Percentiles rank a stretch among this genome's conserved stretches.
Conservation (phyloP, 2,797 vertebrate genomes). For the Benthosema pterotum region DNA sequence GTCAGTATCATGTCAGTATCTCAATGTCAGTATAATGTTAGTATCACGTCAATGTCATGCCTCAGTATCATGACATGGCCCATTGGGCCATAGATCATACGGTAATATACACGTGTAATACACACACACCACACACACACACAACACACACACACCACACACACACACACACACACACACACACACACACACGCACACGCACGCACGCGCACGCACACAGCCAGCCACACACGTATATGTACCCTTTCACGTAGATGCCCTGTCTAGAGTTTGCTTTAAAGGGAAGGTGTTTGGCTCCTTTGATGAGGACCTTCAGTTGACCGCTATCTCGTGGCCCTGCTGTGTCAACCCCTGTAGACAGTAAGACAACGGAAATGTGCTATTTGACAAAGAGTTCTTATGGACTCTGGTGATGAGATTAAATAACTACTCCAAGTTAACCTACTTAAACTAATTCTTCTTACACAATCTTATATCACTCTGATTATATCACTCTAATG, state of each 20-base stretch:
- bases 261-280: conserved; percentile 69
- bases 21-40: too few relatives aligned
- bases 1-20: too few relatives aligned
- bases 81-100: too few relatives aligned
- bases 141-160: conserved; percentile 37
- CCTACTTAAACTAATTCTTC: background rate
- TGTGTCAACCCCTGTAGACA: conserved; percentile 50
- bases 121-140: conserved; percentile 45
- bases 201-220: conserved; percentile 9
- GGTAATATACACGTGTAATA: too few relatives aligned
- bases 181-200: conserved; percentile 15
- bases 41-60: too few relatives aligned
- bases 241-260: conserved; percentile 82
- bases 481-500: background rate
- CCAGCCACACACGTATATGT: conserved; percentile 42
- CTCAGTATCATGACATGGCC: too few relatives aligned
- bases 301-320: conserved; percentile 78
- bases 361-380: conserved; percentile 1
- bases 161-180: conserved; percentile 51
- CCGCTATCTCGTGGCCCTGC: conserved; percentile 44
- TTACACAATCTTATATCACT: background rate
- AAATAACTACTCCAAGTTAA: background rate
- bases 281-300: conserved; percentile 75
- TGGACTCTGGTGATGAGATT: conserved; percentile 51
- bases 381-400: conserved; percentile 15